Conservation (phyloP, 2,888 invertebrate species). For the Eulithis testata region DNA sequence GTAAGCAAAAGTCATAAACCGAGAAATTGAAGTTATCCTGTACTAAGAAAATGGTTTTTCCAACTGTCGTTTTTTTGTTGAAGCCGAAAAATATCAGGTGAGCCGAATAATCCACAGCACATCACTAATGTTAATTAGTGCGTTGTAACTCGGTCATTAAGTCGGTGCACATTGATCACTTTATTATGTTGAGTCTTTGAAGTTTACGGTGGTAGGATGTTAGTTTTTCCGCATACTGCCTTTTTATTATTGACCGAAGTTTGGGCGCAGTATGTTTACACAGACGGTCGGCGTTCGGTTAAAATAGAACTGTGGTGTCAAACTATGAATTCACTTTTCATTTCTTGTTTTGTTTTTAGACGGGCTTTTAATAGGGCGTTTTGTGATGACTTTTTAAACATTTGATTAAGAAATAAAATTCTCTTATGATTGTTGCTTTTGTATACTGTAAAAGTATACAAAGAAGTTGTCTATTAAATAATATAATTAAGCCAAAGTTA, state of each 20-base stretch:
- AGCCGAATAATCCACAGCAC: conserved; percentile 42
- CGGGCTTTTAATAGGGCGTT: neutral
- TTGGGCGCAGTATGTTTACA: conserved; percentile 82
- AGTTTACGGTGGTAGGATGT: conserved; percentile 79
- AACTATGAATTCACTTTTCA: conserved; percentile 70
- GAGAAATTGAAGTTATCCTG: no score
- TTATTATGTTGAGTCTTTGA: conserved; percentile 77
- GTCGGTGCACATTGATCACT: conserved; percentile 75
- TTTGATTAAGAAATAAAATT: neutral
- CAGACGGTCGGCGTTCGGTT: conserved; percentile 69
- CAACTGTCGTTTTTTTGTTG: neutral
- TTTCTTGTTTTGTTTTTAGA: conserved; percentile 52
- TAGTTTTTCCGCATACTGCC: conserved; percentile 84
- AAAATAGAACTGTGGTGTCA: conserved; percentile 83
- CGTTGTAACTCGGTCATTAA: conserved; percentile 66
- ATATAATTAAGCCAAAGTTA: no score
- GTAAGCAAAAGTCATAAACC: no score
- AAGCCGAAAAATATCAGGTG: conserved; percentile 2
- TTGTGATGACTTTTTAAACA: neutral
- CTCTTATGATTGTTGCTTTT: no score
- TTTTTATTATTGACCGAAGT: conserved; percentile 84
- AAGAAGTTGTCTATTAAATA: no score
- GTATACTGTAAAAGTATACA: no score
- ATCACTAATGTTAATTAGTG: conserved; percentile 64
- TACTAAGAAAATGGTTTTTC: no score